phyloP scores from a whole-genome alignment of 1,140 invertebrate species.

The Drosophila insularis region DNA sequence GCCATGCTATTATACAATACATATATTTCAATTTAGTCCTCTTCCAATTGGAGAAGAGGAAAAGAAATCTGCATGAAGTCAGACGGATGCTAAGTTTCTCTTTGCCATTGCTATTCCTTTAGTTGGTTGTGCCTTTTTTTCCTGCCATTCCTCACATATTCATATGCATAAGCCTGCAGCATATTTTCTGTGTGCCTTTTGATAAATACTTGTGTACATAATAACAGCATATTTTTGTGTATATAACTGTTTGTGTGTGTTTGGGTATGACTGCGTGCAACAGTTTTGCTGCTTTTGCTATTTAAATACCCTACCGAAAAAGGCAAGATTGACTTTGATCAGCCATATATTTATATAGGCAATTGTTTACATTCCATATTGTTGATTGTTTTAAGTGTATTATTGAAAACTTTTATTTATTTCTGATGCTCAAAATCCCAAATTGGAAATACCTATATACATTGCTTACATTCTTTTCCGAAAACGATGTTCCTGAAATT shows the following conservation, averaged over 20 bases:
- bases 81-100: slow-evolving; percentile 3
- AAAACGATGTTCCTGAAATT: too few relatives aligned
- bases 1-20: neutral
- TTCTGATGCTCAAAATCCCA: too few relatives aligned
- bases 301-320: neutral
- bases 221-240: slow-evolving; percentile 60
- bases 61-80: neutral
- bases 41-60: neutral
- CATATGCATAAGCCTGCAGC: slow-evolving; percentile 24
- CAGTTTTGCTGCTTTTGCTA: slow-evolving; percentile 31
- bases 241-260: slow-evolving; percentile 37
- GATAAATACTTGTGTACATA: slow-evolving; percentile 66
- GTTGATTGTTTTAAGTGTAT: too few relatives aligned
- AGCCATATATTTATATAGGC: too few relatives aligned
- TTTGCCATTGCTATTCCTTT: slow-evolving; percentile 1
- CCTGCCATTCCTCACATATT: neutral
- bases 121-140: neutral
- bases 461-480: too few relatives aligned
- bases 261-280: slow-evolving; percentile 23
- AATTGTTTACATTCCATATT: neutral
- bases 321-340: neutral
- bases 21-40: neutral
- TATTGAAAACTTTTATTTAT: too few relatives aligned
- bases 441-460: too few relatives aligned
- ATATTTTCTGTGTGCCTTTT: slow-evolving; percentile 36